These are phyloP conservation scores for human (Homo sapiens) DNA, from an alignment of 2,113 vertebrate genomes.

Conservation along the genomic window DNA sequence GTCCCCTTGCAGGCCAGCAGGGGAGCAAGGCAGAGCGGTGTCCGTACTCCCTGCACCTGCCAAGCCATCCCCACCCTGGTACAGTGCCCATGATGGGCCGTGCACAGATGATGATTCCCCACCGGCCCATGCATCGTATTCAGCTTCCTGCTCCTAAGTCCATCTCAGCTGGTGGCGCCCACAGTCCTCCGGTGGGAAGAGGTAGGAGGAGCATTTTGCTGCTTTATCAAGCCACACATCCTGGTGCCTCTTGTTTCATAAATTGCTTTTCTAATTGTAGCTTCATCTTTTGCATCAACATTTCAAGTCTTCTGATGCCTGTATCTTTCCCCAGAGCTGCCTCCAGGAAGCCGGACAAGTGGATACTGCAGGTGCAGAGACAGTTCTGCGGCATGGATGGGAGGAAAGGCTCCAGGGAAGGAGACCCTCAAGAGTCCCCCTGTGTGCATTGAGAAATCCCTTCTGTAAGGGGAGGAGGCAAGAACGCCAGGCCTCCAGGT, in stretches of 20 bases:
- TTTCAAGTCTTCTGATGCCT: not conserved
- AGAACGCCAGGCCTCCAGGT: not conserved
- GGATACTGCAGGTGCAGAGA: not conserved
- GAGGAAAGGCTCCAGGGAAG: not conserved
- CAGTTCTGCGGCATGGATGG: fast-evolving
- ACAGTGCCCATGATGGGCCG: fast-evolving
- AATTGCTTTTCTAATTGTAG: not conserved
- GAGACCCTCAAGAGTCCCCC: not conserved
- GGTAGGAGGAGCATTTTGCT: not conserved
- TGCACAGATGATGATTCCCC: not conserved
- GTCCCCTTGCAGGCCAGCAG: not conserved
- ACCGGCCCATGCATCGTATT: fast-evolving
- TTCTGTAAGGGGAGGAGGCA: not conserved
- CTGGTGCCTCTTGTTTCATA: not conserved
- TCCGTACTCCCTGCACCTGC: not conserved
- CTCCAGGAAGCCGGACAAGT: not conserved
- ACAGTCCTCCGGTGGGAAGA: not conserved
- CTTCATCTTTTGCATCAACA: not conserved
- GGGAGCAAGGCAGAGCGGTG: fast-evolving
- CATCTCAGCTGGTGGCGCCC: not conserved
- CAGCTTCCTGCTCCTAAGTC: not conserved
- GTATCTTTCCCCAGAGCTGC: not conserved
- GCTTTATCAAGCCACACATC: not conserved
- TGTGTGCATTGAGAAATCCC: not conserved
- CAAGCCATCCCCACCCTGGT: too few relatives aligned